Percentiles rank a stretch among this genome's conserved stretches.
Conservation (phyloP, 1,140 invertebrate genomes). For the Contarinia nasturtii region DNA sequence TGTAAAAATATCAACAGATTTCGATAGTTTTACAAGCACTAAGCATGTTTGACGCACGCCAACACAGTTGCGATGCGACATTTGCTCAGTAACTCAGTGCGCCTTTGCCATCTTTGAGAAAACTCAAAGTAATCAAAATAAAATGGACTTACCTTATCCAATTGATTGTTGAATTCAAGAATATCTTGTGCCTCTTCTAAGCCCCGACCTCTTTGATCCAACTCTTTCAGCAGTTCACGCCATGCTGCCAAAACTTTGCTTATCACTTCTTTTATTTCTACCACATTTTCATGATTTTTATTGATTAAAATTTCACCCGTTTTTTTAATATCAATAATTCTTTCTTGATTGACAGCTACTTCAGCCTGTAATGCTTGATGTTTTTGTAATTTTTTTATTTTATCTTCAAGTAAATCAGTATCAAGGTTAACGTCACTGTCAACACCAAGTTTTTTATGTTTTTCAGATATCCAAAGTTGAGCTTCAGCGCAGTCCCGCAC, state of each 20-base stretch:
- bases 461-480: constrained; percentile 84
- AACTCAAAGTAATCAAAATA: too few species aligned
- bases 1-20: too few species aligned
- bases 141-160: constrained; percentile 34
- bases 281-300: constrained; percentile 46
- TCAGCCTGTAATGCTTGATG: constrained; percentile 96
- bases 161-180: constrained; percentile 88
- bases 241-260: constrained; percentile 53
- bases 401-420: constrained; percentile 59
- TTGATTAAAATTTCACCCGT: constrained; percentile 45
- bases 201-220: constrained; percentile 59
- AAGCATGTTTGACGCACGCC: too few species aligned
- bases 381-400: constrained; percentile 92
- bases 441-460: constrained; percentile 68
- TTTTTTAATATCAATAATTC: constrained; percentile 63
- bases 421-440: constrained; percentile 45
- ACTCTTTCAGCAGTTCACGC: constrained; percentile 60
- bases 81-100: too few species aligned
- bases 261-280: constrained; percentile 54
- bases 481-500: constrained; percentile 74
- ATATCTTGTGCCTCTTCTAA: constrained; percentile 95
- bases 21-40: too few species aligned
- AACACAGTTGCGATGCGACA: too few species aligned
- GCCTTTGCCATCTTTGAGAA: too few species aligned
- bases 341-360: constrained; percentile 68